Evolutionary conservation across 2,797 vertebrate species (phyloP), one percentile per base, ranked within the genome.

Genomic region (Cyprinodon diabolis): DNA sequence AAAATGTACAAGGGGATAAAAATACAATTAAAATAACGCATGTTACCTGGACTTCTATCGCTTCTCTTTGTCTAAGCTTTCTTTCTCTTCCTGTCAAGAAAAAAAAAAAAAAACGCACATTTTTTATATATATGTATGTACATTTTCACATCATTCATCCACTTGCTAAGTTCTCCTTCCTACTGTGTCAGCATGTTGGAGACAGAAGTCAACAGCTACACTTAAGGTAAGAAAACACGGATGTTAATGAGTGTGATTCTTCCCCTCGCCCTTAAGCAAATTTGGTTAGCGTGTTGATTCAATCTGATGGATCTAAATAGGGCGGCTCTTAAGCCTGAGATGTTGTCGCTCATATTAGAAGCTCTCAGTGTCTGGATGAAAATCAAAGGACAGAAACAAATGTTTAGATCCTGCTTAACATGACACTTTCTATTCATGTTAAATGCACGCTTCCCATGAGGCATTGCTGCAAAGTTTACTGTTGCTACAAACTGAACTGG

Each of bases 41-140:
- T 5, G 4, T 80, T 78, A 91, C 91, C 89, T 90, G 76, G 35
- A 60, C 21, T 69, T 77, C 72, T 87, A 79, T 78, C 76, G n/a
- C 10, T 90, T 88, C 56, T 84, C 83, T 49, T 76, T 78, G 68
- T 80, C 85, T 67, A 3, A 1, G 40, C 68, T 12, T 35, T 84
- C 84, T 0, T 57, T 76, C 63, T 78, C 63, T 37, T 79, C 87
- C 93, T 93, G 85, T 2, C 1, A 17, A 25, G 19, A 52, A 48
- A 40, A 25, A 69, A 21, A 68, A 43, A 45, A 56, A 43, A 54
- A 69, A 62, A 4, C 25, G 74, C 25, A 7, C 14, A n/a, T 30
- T 56, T 62, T 79, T 49, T 62, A 72, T 21, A n/a, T 7, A 35
- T 23, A 63, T 72, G 67, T 9, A 7, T 48, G 2, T 25, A 10